Base-by-base conservation (phyloP, 1,140 invertebrate species). In the Lepidurus arcticus region DNA sequence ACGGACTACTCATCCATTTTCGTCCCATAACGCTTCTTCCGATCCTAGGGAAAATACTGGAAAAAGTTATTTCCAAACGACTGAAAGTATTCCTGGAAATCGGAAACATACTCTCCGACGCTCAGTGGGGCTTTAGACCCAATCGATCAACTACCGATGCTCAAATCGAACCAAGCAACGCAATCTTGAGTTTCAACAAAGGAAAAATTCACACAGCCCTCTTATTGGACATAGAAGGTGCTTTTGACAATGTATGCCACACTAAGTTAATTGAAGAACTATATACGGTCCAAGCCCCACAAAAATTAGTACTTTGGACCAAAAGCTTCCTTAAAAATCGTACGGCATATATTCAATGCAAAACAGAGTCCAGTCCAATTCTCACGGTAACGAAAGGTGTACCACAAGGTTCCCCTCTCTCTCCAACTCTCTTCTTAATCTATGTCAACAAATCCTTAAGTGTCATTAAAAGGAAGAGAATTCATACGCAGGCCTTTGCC, bases 241-340 rank as follows among this genome's bases (percentile, higher is more conserved):
- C 75, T 26, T 76, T 76, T 43, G 75, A 76, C 21, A 76, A 76
- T 42, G 75, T 76, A 42, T 43, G 42, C 21, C 75, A 76, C 42
- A 42, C 21, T 44, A 74, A 2, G 42, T 1, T 76, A 44, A 42
- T 76, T 2, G 5, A 7, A 21, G 3, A 24, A 43, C 42, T 76
- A 1, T n/a, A n/a, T n/a, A 21, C 7, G 10, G 44, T 44, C 10
- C 7, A 76, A 10, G 10, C 44, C 75, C 42, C n/a, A 26, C 42
- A 43, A 42, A 42, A 42, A 11, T 11, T 42, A 11, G n/a, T 42
- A 2, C 10, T n/a, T 44, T 44, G 42, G n/a, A 44, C 44, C 11
- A 42, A n/a, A 45, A 76, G 42, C 42, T 76, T 44, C 42, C 75
- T 76, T 3, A 44, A 26, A n/a, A 42, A 76, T 21, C 75, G 75